Conservation (phyloP, 2,797 vertebrate genomes). For the Brachymystax lenok region DNA sequence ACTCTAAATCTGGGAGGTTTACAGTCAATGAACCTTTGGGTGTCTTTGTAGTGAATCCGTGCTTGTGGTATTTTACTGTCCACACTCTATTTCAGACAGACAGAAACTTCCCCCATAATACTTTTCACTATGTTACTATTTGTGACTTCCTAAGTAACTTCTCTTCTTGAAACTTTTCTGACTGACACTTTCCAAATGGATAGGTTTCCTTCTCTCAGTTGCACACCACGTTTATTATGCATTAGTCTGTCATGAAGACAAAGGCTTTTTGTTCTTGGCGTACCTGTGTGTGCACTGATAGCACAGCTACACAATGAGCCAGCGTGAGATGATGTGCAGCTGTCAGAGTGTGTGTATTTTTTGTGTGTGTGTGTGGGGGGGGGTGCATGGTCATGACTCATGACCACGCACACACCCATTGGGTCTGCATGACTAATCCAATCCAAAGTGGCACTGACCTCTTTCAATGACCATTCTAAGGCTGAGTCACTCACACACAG, state of each 20-base stretch:
- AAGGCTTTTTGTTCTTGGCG: slow-evolving; percentile 17
- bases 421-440: slow-evolving; percentile 30
- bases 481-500: not conserved
- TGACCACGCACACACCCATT: not conserved
- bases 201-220: slow-evolving; percentile 28
- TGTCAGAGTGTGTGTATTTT: not conserved
- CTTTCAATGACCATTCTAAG: slow-evolving; percentile 18
- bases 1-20: slow-evolving; percentile 8
- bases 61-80: slow-evolving; percentile 26
- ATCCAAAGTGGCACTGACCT: slow-evolving; percentile 24
- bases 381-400: slow-evolving; percentile 11
- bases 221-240: slow-evolving; percentile 40
- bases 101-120: slow-evolving; percentile 26
- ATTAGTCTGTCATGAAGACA: slow-evolving; percentile 34
- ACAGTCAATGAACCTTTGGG: slow-evolving; percentile 11
- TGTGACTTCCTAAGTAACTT: slow-evolving; percentile 41
- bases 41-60: slow-evolving; percentile 14
- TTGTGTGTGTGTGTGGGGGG: not conserved
- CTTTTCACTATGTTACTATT: slow-evolving; percentile 19
- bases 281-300: slow-evolving; percentile 52
- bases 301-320: slow-evolving; percentile 36
- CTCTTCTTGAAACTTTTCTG: slow-evolving; percentile 37
- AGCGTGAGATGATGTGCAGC: slow-evolving; percentile 41
- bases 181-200: slow-evolving; percentile 8
- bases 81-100: slow-evolving; percentile 49